Evolutionary conservation across 2,888 invertebrate species (phyloP), one percentile per base, ranked within the genome.

Genomic region (Diachrysia chrysitis): DNA sequence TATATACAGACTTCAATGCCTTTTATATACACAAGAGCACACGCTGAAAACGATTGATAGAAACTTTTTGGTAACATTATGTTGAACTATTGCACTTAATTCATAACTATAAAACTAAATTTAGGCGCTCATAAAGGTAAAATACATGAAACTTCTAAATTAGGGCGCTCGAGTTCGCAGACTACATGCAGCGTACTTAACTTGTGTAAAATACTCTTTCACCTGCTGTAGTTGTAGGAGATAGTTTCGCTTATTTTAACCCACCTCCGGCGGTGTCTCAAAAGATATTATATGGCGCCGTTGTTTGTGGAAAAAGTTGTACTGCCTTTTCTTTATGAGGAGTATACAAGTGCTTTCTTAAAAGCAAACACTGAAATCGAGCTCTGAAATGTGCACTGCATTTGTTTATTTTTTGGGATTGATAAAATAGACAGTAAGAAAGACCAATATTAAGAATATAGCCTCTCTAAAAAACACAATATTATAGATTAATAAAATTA

Each of bases 81-180:
- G 7, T 29, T 29, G 6, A 5, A 29, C 5, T 4, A 29, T 29
- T 25, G 2, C 6, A 25, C 16, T n/a, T n/a, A n/a, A 37, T 16
- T 37, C 37, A 42, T 42, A 42, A 42, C 42, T 42, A 0, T 57
- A 56, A 58, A 61, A 23, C 16, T 63, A 32, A 72, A 69, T 69
- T 69, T 63, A 42, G 58, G 65, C 53, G 63, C 46, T 75, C 63
- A 65, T 75, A 76, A 66, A 63, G 37, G 66, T 32, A 58, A 75
- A 68, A 37, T 59, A 65, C 72, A 51, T 63, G 69, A 70, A 76
- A 70, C 63, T 70, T 73, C 42, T 76, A 69, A 69, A 76, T 76
- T 66, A 73, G 69, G 66, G 48, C n/a, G 63, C 59, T 63, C 54
- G 53, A 61, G 66, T 42, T 60, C 56, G 10, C 42, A 16, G 42